phyloP scores from a whole-genome alignment of 1,140 invertebrate species.

The Laupala kohalensis region DNA sequence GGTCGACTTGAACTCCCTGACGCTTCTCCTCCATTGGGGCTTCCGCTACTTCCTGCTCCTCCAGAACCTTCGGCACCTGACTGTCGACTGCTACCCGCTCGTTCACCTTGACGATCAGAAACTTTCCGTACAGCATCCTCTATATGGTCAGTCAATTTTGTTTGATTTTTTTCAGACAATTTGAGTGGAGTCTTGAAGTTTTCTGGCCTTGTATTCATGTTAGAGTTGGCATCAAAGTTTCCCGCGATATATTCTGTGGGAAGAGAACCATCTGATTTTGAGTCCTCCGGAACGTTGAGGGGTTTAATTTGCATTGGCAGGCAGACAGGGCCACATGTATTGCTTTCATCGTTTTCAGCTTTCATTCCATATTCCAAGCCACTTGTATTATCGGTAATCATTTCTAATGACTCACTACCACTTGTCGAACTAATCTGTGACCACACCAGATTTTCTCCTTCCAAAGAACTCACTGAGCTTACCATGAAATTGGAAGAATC shows the following conservation, averaged over 20 bases:
- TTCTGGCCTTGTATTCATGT: neutral
- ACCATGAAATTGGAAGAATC: neutral
- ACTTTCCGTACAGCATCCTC: neutral
- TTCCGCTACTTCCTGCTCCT: neutral
- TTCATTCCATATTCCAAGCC: neutral
- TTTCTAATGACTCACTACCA: neutral
- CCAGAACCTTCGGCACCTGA: neutral
- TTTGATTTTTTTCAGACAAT: neutral
- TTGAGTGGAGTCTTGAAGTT: neutral
- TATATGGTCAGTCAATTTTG: neutral
- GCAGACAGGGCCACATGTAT: neutral
- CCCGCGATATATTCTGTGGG: neutral
- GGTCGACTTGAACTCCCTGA: neutral
- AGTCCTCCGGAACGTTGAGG: neutral
- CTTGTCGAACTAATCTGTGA: neutral
- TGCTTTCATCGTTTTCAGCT: neutral
- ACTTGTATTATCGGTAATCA: neutral
- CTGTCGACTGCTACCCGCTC: neutral
- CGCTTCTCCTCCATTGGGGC: conserved; percentile 16
- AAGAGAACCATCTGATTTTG: neutral
- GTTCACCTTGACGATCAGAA: neutral
- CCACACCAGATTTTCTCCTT: neutral
- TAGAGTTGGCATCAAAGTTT: neutral
- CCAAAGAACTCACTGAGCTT: neutral
- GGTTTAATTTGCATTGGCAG: neutral